Evolutionary conservation across 1,140 invertebrate species (phyloP), one percentile per base, ranked within the genome.

Genomic region (Olivierus martensii): DNA sequence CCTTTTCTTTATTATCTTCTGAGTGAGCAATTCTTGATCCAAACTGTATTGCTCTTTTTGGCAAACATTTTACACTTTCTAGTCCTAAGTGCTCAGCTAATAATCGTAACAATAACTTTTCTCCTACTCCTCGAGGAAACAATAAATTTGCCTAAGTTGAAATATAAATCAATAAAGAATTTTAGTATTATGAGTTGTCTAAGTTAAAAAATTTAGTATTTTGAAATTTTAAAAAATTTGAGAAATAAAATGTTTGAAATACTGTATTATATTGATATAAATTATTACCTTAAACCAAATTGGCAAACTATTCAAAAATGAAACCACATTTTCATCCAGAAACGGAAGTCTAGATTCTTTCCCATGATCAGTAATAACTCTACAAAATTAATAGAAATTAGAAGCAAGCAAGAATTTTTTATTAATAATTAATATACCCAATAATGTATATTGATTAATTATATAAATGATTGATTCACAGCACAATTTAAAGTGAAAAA

Each of bases 1-100:
- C 92, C 68, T 89, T 93, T 73, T 94, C 84, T 68, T 87, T 91
- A 39, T 78, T 77, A 68, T 74, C 71, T 61, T 80, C 77, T 34
- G 73, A 51, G 57, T 95, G 89, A 3, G 93, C 92, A 61, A 97
- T 94, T 64, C 86, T 76, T 1, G 90, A 92, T n/a, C 94, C 94
- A 78, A 99, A 98, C 68, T 99, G 94, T 46, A 99, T 81, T 14
- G 93, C 94, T 69, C 88, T 67, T 70, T 99, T 99, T 42, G 85
- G 84, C 44, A 87, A 75, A 44, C 67, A 65, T 1, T 83, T 78
- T 17, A 81, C 78, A 44, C 75, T 67, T 55, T 63, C 66, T 3
- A 88, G 68, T 10, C 86, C 85, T 18, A 93, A 66, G 61, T 79
- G 70, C 57, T 73, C 72, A 1, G 89, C 90, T 39, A 80, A 68